These are phyloP conservation scores for Strigops habroptila DNA, from an alignment of 2,113 vertebrate genomes.

Conservation along the genomic window DNA sequence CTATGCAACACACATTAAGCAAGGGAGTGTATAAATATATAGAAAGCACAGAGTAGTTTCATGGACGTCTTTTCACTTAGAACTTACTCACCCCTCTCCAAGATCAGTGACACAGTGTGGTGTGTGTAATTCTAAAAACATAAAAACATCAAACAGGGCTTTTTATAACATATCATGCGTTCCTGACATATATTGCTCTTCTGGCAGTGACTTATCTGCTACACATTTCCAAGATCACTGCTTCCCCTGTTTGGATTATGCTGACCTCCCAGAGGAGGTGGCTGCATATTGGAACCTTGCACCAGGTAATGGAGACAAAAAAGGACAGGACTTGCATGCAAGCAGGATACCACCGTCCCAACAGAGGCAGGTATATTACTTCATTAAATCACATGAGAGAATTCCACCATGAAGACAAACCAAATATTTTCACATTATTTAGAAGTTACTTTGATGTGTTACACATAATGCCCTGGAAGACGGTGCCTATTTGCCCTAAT, in stretches of 20 bases:
- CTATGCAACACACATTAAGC: background rate
- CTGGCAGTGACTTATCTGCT: background rate
- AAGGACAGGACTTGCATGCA: background rate
- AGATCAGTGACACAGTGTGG: background rate
- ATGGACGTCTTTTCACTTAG: background rate
- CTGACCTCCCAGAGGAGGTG: background rate
- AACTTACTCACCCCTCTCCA: background rate
- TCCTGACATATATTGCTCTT: background rate
- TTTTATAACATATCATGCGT: background rate
- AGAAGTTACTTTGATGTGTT: background rate
- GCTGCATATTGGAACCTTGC: slow-evolving; percentile 1
- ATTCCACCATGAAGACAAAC: background rate
- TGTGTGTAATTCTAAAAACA: background rate
- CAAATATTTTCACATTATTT: background rate
- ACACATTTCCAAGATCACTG: background rate
- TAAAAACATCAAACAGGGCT: background rate
- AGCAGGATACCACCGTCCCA: background rate
- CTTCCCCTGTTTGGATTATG: slow-evolving; percentile 7
- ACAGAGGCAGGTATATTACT: background rate
- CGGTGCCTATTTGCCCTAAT: background rate
- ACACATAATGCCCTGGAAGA: background rate
- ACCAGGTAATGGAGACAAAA: background rate
- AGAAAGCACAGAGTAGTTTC: background rate
- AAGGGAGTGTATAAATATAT: background rate
- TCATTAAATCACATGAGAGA: background rate